These are phyloP conservation scores for Hydra vulgaris DNA, from an alignment of 30 jellyfish, hydroid and myxozoan genomes.

Conservation along the genomic window DNA sequence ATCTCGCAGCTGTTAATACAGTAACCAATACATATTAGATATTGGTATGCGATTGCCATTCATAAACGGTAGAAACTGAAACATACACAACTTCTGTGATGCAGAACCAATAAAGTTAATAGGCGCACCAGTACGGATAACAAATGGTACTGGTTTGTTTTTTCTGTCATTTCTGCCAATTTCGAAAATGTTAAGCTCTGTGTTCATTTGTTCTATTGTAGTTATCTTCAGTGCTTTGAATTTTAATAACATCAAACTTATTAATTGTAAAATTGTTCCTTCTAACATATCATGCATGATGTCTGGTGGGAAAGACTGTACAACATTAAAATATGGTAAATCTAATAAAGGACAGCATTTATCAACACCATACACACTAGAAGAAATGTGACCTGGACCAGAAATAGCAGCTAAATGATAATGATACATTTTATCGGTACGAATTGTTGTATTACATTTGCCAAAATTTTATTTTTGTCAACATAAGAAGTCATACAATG, in stretches of 20 bases:
- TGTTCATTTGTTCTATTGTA: background rate
- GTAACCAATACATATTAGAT: background rate
- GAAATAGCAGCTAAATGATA: background rate
- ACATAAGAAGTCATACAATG: background rate
- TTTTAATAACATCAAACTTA: background rate
- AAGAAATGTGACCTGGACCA: background rate
- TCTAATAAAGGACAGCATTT: background rate
- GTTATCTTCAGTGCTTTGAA: background rate
- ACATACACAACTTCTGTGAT: background rate
- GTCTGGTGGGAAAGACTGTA: background rate
- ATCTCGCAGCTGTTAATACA: background rate
- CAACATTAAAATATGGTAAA: background rate
- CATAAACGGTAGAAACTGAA: background rate
- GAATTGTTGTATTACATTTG: background rate
- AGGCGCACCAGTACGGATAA: background rate
- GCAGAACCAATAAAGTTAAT: background rate
- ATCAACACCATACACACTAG: background rate
- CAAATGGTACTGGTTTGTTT: background rate
- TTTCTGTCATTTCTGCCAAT: background rate
- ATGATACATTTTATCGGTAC: background rate
- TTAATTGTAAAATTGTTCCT: background rate
- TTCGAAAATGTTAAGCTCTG: background rate
- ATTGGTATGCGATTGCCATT: background rate
- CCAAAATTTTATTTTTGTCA: background rate
- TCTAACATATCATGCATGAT: background rate